Conservation (phyloP, 2,797 vertebrate species). For the Lagocephalus sceleratus region DNA sequence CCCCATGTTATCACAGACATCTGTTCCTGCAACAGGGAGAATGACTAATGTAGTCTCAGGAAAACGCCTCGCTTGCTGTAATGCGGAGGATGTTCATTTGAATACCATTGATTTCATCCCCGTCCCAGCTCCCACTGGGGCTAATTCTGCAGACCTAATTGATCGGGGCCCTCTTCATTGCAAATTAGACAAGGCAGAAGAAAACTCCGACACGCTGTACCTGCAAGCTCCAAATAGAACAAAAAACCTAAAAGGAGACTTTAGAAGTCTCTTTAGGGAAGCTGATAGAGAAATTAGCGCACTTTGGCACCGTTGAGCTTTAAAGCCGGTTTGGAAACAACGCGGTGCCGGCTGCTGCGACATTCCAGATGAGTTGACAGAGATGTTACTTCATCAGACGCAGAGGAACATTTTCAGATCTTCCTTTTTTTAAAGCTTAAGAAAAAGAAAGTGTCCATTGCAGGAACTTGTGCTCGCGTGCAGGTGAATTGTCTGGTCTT, state of each 20-base stretch:
- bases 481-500: no score
- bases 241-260: constrained; percentile 37
- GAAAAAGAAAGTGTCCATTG: no score
- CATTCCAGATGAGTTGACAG: no score
- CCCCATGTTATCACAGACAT: constrained; percentile 35
- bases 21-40: constrained; percentile 47
- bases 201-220: constrained; percentile 29
- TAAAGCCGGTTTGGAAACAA: no score
- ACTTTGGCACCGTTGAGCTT: no score
- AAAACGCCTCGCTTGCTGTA: constrained; percentile 42
- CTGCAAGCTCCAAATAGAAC: constrained; percentile 33
- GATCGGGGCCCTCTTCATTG: constrained; percentile 52
- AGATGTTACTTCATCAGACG: no score
- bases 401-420: no score
- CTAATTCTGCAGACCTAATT: constrained; percentile 62
- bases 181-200: constrained; percentile 53
- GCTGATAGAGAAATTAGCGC: no score
- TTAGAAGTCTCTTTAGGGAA: constrained; percentile 15
- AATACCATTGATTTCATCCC: constrained; percentile 66
- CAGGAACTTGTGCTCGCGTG: no score
- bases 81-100: constrained; percentile 60
- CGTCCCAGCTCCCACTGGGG: constrained; percentile 48
- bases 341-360: no score
- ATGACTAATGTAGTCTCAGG: constrained; percentile 56
- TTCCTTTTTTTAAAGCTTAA: no score